phyloP scores from a whole-genome alignment of 2,888 invertebrate genomes.

The Dastarcus helophoroides region DNA sequence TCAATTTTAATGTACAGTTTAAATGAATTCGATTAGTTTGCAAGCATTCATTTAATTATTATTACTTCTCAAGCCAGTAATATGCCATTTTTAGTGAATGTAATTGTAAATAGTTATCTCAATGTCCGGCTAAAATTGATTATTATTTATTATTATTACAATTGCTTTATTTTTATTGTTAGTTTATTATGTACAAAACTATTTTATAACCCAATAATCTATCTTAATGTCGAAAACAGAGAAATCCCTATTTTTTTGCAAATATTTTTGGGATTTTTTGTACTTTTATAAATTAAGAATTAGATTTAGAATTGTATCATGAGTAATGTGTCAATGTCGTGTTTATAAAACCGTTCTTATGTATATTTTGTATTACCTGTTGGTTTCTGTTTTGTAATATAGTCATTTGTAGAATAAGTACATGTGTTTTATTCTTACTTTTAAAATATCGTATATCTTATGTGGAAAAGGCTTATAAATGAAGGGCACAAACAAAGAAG shows the following conservation, averaged over 20 bases:
- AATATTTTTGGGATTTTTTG: slow-evolving; percentile 34
- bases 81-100: slow-evolving; percentile 7
- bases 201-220: slow-evolving; percentile 21
- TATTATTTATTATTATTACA: slow-evolving; percentile 12
- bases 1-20: too few relatives aligned
- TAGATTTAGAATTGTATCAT: slow-evolving; percentile 10
- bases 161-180: slow-evolving; percentile 10
- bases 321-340: slow-evolving; percentile 9
- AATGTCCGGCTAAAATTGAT: slow-evolving; percentile 3
- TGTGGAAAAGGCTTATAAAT: too few relatives aligned
- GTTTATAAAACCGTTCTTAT: slow-evolving; percentile 13
- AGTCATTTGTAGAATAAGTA: slow-evolving; percentile 22
- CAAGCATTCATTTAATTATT: too few relatives aligned
- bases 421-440: neutral
- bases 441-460: neutral
- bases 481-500: too few relatives aligned
- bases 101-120: slow-evolving; percentile 4
- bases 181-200: slow-evolving; percentile 15
- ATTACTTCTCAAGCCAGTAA: slow-evolving; percentile 4
- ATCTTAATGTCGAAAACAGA: slow-evolving; percentile 16
- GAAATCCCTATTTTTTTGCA: slow-evolving; percentile 32
- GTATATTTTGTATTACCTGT: slow-evolving; percentile 32
- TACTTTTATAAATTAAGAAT: slow-evolving; percentile 31
- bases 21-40: too few relatives aligned
- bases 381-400: slow-evolving; percentile 31